phyloP scores from a whole-genome alignment of 2,113 vertebrate genomes.

The Arenaria interpres region DNA sequence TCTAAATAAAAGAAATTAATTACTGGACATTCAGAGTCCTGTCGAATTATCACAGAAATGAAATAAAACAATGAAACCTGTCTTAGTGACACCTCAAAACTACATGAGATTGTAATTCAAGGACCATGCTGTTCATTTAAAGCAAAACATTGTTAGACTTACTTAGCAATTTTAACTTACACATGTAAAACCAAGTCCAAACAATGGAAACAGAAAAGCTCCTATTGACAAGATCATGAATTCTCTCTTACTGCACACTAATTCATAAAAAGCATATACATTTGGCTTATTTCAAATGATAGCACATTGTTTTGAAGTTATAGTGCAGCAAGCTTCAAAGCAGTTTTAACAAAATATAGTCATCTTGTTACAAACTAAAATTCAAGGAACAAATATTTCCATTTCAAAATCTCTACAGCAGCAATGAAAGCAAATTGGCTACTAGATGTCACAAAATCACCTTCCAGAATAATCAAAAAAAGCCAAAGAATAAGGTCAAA shows the following conservation, averaged over 20 bases:
- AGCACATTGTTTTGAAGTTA: constrained; percentile 31
- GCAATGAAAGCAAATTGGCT: constrained; percentile 47
- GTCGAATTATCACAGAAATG: constrained; percentile 7
- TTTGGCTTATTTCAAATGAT: constrained; percentile 41
- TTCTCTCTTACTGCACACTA: constrained; percentile 60
- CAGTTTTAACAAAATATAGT: constrained; percentile 9
- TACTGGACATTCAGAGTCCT: constrained; percentile 24
- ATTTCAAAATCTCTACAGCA: constrained; percentile 57
- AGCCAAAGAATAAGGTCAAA: constrained; percentile 48
- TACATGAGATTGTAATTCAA: constrained; percentile 34
- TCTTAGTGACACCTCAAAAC: constrained; percentile 41
- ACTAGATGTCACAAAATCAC: constrained; percentile 46
- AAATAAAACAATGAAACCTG: constrained; percentile 31
- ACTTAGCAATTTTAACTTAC: constrained; percentile 39
- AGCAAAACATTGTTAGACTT: constrained; percentile 53
- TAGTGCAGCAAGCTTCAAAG: constrained; percentile 32
- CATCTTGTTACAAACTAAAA: constrained; percentile 1
- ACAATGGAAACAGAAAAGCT: constrained; percentile 49
- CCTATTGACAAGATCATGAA: constrained; percentile 25
- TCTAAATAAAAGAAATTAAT: constrained; percentile 25
- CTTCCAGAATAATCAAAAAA: constrained; percentile 41
- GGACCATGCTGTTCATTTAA: constrained; percentile 51
- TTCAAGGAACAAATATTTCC: constrained; percentile 27
- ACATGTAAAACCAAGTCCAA: constrained; percentile 44
- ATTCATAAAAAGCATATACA: constrained; percentile 54